phyloP scores from a whole-genome alignment of 2,113 vertebrate species.

The Egretta garzetta region DNA sequence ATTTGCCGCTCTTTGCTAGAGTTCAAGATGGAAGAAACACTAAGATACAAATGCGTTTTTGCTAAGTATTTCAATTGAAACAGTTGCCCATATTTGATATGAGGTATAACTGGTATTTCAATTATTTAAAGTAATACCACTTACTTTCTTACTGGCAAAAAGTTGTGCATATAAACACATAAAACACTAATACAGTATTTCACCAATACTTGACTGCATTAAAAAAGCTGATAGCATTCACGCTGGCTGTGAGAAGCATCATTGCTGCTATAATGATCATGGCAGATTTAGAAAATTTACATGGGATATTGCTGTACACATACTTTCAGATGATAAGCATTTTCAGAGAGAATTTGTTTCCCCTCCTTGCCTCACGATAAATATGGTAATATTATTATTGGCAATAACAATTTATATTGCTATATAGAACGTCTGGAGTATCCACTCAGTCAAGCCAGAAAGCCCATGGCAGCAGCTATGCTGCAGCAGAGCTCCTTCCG shows the following conservation, averaged over 20 bases:
- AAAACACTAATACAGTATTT: not conserved
- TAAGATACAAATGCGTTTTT: not conserved
- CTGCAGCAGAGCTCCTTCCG: not conserved
- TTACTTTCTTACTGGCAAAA: not conserved
- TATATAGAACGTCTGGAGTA: not conserved
- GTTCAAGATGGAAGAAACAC: not conserved
- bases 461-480: not conserved
- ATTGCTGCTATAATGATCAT: not conserved
- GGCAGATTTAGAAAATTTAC: not conserved
- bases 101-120: not conserved
- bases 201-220: not conserved
- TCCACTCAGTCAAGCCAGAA: not conserved
- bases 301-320: not conserved
- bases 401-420: not conserved
- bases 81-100: not conserved
- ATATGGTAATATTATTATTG: not conserved
- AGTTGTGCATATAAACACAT: not conserved
- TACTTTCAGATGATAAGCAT: not conserved
- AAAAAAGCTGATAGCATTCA: not conserved
- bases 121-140: not conserved
- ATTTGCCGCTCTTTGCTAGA: rapidly evolving
- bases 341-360: not conserved
- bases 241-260: not conserved
- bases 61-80: not conserved
- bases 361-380: not conserved